These are phyloP conservation scores for Lepeophtheirus salmonis DNA, from an alignment of 1,140 invertebrate species.

Conservation along the genomic window DNA sequence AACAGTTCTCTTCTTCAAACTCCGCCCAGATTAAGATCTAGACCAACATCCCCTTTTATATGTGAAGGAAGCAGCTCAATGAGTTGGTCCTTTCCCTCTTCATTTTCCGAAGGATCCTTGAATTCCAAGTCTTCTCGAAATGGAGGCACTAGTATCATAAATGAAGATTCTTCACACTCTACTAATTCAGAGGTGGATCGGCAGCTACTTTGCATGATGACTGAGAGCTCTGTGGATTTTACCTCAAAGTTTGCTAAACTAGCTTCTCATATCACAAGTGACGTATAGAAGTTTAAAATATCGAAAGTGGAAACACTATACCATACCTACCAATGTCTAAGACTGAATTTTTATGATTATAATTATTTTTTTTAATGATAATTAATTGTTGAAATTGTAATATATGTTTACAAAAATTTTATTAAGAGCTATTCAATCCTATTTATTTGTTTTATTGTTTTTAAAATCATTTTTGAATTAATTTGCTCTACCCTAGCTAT, in stretches of 20 bases:
- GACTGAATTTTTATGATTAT: not conserved
- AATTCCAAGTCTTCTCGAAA: not conserved
- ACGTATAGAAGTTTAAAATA: not conserved
- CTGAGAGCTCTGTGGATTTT: constrained; percentile 17
- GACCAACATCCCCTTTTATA: not conserved
- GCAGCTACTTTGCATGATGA: constrained; percentile 14
- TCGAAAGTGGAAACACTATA: not conserved
- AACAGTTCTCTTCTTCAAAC: constrained; percentile 10
- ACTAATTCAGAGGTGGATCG: constrained; percentile 8
- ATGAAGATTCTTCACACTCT: not conserved
- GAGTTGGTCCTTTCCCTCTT: not conserved
- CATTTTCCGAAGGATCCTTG: not conserved
- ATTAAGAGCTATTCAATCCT: not conserved
- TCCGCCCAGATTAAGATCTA: not conserved
- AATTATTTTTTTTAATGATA: not conserved
- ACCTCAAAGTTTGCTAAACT: constrained; percentile 15
- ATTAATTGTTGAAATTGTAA: not conserved
- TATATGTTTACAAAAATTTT: not conserved
- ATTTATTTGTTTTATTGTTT: not conserved
- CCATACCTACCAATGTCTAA: not conserved
- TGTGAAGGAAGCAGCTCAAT: not conserved
- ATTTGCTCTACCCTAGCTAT: no score
- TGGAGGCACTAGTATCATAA: not conserved
- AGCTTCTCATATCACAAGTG: not conserved
- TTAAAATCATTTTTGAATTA: not conserved